Conservation (phyloP, 2,113 vertebrate species). For the Misgurnus mizolepis region DNA sequence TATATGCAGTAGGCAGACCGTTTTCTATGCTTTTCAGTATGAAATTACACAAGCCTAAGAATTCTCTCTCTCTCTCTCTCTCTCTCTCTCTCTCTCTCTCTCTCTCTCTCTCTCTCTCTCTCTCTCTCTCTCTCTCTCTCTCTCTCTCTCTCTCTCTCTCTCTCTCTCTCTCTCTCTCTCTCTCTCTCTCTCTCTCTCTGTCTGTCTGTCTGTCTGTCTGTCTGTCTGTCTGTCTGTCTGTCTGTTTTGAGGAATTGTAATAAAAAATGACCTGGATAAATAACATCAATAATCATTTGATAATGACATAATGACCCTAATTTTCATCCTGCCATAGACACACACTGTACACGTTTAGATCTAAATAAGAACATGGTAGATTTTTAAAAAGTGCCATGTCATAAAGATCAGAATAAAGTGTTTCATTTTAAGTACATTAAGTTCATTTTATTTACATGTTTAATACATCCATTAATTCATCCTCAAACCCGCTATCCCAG, state of each 20-base stretch:
- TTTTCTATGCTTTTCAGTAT: no score
- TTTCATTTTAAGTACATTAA: no score
- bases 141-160: constrained; percentile 11
- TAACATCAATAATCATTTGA: background rate
- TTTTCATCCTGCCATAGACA: background rate
- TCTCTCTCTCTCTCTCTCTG: constrained; percentile 5
- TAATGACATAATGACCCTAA: background rate
- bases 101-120: constrained; percentile 11
- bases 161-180: constrained; percentile 11
- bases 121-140: background rate
- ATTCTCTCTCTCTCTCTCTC: constrained; percentile 13
- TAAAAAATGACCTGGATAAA: background rate
- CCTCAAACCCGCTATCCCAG: no score
- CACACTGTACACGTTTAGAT: background rate
- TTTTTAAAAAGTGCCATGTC: no score
- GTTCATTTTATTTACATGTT: no score
- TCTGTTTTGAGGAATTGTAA: background rate
- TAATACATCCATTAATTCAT: no score
- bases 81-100: background rate
- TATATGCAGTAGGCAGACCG: no score
- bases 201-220: no score
- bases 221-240: background rate
- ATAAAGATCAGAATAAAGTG: no score
- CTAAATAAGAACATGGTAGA: no score
- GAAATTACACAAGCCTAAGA: background rate